Percentiles rank a stretch among this genome's conserved stretches.
Evolutionary conservation across 2,888 invertebrate species (phyloP).

Genomic region (Pyrrhosoma nymphula): DNA sequence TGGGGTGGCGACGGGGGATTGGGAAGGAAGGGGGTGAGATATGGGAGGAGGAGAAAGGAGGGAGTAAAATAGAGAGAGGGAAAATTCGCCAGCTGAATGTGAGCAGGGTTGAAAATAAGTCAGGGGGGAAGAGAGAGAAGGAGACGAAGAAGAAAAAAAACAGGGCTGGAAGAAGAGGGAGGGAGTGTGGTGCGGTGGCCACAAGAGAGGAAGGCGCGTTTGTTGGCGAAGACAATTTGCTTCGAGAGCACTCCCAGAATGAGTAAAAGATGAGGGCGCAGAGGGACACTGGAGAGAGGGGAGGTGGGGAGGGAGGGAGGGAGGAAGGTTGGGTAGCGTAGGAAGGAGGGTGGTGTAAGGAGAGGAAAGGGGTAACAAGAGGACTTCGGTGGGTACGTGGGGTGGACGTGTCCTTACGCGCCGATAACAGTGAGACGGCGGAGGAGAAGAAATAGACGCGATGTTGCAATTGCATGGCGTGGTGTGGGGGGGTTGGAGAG

Average conservation of each 20-base stretch:
- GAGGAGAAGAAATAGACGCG: background rate
- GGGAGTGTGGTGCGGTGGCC: background rate
- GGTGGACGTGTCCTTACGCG: slow-evolving; percentile 28
- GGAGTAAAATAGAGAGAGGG: background rate
- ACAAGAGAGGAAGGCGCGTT: background rate
- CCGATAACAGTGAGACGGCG: background rate
- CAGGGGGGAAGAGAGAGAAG: background rate
- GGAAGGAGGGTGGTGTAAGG: background rate
- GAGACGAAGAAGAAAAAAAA: background rate
- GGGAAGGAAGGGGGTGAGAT: background rate
- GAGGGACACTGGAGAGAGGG: background rate
- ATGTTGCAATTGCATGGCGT: background rate
- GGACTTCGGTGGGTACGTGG: background rate
- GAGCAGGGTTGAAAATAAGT: slow-evolving; percentile 16
- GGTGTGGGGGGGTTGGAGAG: background rate
- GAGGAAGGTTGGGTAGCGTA: background rate
- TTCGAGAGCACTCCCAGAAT: slow-evolving; percentile 36
- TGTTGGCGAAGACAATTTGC: slow-evolving; percentile 36
- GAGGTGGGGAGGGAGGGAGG: background rate
- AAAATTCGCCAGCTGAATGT: background rate
- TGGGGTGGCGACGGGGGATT: background rate
- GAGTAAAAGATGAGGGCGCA: slow-evolving; percentile 32
- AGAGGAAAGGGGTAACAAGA: too few species aligned
- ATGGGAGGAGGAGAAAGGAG: background rate
- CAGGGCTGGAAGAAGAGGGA: background rate